Evolutionary conservation across 2,113 vertebrate species (phyloP).

Genomic region (Microtus richardsoni): DNA sequence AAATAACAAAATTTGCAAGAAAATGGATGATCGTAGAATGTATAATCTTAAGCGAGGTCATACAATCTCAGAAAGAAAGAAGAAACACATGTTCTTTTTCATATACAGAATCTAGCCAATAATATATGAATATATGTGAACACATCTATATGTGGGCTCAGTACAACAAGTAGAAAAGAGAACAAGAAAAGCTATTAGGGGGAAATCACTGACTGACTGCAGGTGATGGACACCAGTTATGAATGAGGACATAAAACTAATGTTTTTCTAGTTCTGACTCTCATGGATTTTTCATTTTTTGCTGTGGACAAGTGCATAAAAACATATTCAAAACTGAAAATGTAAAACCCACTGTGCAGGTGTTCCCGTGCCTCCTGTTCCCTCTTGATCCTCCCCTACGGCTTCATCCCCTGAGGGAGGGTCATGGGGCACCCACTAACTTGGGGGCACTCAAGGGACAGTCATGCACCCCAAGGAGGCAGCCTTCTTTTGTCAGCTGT

Average conservation of each 20-base stretch:
- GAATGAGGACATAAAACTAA: background rate
- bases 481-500: accelerated
- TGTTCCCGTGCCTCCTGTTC: accelerated
- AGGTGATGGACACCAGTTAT: background rate
- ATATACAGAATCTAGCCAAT: background rate
- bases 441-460: background rate
- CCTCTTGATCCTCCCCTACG: too few relatives aligned
- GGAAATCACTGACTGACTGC: too few relatives aligned
- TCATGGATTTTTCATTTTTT: background rate
- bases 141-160: background rate
- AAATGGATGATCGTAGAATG: background rate
- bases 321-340: background rate
- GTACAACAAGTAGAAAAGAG: background rate
- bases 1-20: background rate
- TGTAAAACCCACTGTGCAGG: accelerated
- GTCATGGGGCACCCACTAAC: too few relatives aligned
- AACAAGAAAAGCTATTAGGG: too few relatives aligned
- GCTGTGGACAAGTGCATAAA: background rate
- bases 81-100: background rate
- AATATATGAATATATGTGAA: background rate
- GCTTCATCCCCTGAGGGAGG: background rate
- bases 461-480: background rate
- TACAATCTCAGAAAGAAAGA: background rate
- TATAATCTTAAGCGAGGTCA: background rate
- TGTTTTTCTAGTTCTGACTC: background rate